Conservation (phyloP, 2,888 invertebrate genomes). For the Microplitis manilae region DNA sequence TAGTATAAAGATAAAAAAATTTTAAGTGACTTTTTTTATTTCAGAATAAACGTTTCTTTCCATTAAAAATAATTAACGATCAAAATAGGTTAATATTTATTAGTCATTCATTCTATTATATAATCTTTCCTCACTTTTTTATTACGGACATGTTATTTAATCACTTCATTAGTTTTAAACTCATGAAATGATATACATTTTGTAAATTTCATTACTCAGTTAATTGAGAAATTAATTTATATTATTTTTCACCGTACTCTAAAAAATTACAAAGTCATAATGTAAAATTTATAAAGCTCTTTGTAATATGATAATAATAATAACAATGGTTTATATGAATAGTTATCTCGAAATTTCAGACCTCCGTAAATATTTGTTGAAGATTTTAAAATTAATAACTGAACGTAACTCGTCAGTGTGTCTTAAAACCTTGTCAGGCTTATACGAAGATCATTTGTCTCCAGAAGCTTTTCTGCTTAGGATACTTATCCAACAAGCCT, state of each 20-base stretch:
- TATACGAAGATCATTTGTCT: slow-evolving; percentile 36
- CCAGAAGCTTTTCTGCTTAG: slow-evolving; percentile 26
- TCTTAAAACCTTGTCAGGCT: slow-evolving; percentile 34
- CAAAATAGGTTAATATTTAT: too few relatives aligned
- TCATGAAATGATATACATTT: too few relatives aligned
- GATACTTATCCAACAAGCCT: neutral
- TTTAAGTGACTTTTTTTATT: neutral
- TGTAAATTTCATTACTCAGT: too few relatives aligned
- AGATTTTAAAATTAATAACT: slow-evolving; percentile 25
- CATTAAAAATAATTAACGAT: neutral
- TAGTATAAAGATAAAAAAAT: neutral
- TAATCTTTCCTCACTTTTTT: too few relatives aligned
- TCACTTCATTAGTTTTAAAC: too few relatives aligned
- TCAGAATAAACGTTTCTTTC: neutral
- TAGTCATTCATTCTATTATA: too few relatives aligned
- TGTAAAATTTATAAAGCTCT: too few relatives aligned
- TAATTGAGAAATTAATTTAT: too few relatives aligned
- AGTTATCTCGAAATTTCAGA: slow-evolving; percentile 17
- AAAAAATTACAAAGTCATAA: too few relatives aligned
- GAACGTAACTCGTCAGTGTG: slow-evolving; percentile 29
- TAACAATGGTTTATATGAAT: slow-evolving; percentile 14
- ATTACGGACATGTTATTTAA: too few relatives aligned
- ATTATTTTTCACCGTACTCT: too few relatives aligned
- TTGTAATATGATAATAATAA: neutral
- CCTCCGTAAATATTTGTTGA: slow-evolving; percentile 11